Evolutionary conservation across 2,113 vertebrate genomes (phyloP).

Genomic region (Lagopus leucura): DNA sequence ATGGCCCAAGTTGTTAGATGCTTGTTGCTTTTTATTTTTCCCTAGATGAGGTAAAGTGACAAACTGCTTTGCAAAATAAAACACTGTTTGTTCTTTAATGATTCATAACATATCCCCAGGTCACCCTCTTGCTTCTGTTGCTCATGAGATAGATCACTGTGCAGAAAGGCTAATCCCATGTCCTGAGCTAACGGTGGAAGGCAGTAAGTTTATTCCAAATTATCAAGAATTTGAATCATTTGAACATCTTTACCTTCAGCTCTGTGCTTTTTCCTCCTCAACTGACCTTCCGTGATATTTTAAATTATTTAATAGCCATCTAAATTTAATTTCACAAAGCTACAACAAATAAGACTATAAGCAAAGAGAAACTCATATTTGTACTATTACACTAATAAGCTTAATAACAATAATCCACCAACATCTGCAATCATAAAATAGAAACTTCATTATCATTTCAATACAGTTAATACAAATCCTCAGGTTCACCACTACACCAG

Average conservation of each 20-base stretch:
- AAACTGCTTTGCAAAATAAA: background rate
- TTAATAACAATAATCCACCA: slow-evolving; percentile 81
- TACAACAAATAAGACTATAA: slow-evolving; percentile 60
- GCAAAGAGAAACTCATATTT: slow-evolving; percentile 73
- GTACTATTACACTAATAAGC: slow-evolving; percentile 75
- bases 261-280: background rate
- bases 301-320: background rate
- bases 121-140: background rate
- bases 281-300: background rate
- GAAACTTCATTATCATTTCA: slow-evolving; percentile 82
- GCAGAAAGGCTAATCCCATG: background rate
- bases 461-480: slow-evolving; percentile 76
- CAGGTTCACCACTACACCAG: slow-evolving; percentile 77
- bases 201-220: background rate
- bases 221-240: background rate
- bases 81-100: background rate
- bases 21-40: background rate
- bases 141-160: background rate
- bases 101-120: background rate
- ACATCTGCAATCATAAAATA: slow-evolving; percentile 81
- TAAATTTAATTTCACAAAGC: slow-evolving; percentile 59
- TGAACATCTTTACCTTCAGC: background rate
- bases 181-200: background rate
- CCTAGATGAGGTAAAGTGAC: background rate
- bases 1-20: background rate